phyloP scores from a whole-genome alignment of 2,113 vertebrate species.

The Micromys minutus region DNA sequence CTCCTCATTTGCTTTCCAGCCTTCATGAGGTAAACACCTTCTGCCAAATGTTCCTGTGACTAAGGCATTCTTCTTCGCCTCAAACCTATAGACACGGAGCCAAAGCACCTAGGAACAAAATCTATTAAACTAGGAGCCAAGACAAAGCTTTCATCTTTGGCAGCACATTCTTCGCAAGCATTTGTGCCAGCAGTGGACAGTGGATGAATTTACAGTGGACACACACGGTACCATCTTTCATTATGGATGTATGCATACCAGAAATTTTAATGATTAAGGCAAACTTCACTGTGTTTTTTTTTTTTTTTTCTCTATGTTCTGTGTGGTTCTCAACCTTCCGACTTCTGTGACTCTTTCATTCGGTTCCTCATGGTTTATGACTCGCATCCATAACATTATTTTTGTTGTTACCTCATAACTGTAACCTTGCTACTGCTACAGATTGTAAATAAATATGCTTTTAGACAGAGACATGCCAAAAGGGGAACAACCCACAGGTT shows the following conservation, averaged over 20 bases:
- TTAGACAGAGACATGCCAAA: neutral
- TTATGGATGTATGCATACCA: neutral
- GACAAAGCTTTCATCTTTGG: neutral
- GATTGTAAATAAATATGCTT: neutral
- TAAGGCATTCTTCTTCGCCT: neutral
- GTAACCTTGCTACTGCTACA: neutral
- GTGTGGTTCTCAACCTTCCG: neutral
- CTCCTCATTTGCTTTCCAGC: neutral
- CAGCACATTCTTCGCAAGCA: neutral
- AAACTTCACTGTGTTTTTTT: neutral
- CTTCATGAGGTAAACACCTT: neutral
- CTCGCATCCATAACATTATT: neutral
- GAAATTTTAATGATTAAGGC: neutral
- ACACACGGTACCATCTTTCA: neutral
- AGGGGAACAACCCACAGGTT: neutral
- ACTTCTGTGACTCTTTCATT: neutral
- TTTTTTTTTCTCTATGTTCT: neutral
- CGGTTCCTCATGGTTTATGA: neutral
- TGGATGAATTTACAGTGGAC: neutral
- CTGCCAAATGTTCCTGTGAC: neutral
- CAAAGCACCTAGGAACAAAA: neutral
- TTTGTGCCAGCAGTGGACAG: neutral
- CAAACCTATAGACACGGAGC: neutral
- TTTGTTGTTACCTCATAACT: neutral
- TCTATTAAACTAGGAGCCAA: neutral